Evolutionary conservation across 2,888 invertebrate genomes (phyloP).

Genomic region (Neocrepidodera transversa): DNA sequence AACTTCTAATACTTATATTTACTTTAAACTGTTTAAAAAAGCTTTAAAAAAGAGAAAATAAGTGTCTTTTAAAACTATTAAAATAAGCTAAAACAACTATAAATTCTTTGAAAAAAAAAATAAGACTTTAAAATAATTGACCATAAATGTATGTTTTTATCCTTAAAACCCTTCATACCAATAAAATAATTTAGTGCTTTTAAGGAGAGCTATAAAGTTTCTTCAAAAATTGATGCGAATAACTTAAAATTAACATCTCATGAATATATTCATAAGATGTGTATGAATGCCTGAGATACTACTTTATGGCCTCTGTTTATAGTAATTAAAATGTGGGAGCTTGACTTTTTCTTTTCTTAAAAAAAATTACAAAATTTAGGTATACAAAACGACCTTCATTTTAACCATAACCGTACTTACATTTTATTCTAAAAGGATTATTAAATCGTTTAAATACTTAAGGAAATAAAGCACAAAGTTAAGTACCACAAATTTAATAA

Average conservation of each 20-base stretch:
- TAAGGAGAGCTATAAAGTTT: constrained; percentile 25
- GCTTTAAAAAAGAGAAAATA: neutral
- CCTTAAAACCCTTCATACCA: constrained; percentile 17
- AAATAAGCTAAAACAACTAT: constrained; percentile 6
- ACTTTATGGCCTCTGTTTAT: constrained; percentile 13
- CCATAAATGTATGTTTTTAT: constrained; percentile 6
- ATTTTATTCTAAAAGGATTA: no score
- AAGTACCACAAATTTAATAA: no score
- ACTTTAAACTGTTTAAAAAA: neutral
- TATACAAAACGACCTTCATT: neutral
- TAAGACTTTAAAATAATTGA: constrained; percentile 5
- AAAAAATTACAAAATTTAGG: neutral
- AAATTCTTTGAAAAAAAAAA: neutral
- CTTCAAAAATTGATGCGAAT: constrained; percentile 25
- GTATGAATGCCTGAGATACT: neutral
- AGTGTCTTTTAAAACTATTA: neutral
- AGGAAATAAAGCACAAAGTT: no score
- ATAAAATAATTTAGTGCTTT: constrained; percentile 31
- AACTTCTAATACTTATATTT: constrained; percentile 1
- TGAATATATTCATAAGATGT: constrained; percentile 25
- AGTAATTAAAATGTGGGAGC: constrained; percentile 16
- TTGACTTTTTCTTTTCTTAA: constrained; percentile 3
- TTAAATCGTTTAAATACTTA: no score
- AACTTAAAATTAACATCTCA: constrained; percentile 23
- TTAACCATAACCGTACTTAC: no score